Evolutionary conservation across 2,888 invertebrate genomes (phyloP), one percentile per base, ranked within the genome.

Genomic region (Leptinotarsa rubiginosa): DNA sequence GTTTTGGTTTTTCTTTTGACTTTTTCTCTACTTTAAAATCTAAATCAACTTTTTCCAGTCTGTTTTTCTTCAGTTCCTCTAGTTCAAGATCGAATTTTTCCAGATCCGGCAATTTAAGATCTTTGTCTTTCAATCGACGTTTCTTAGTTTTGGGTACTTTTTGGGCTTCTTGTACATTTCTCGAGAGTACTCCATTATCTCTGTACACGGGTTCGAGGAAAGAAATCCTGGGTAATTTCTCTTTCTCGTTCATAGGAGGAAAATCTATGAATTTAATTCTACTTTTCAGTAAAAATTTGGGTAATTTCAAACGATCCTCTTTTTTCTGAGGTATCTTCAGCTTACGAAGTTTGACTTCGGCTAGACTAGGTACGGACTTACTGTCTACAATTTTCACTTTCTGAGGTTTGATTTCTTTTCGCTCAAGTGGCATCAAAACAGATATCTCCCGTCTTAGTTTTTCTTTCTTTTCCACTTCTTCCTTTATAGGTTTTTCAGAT

Each of bases 281-380:
- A 85, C 94, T 94, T 83, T 93, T 93, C 0, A 95, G 87, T 83
- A 92, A 89, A 69, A 93, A 89, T 85, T 92, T 93, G 0, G 93
- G 94, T 72, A 94, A 86, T 78, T 82, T 84, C 0, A 77, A 83
- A 90, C 75, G 75, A 70, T 82, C 76, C 78, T 85, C 85, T 79
- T 85, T 86, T 72, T 84, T 84, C 64, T 81, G 78, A n/a, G 82
- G 76, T 49, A 80, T 74, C 77, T 86, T 87, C 10, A 86, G 84
- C 78, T 87, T 87, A 65, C 83, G 93, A 4, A 95, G 87, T 87
- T 94, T 94, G 3, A 94, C 88, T 86, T 92, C 90, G 72, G 91
- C 91, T 89, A 89, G 79, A 18, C 75, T 66, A 12, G 90, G 88
- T 79, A 91, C 89, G 47, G 88, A 82, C 76, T 81, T 83, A 54